phyloP scores from a whole-genome alignment of 1,140 invertebrate genomes.

The Calliphora vicina region DNA sequence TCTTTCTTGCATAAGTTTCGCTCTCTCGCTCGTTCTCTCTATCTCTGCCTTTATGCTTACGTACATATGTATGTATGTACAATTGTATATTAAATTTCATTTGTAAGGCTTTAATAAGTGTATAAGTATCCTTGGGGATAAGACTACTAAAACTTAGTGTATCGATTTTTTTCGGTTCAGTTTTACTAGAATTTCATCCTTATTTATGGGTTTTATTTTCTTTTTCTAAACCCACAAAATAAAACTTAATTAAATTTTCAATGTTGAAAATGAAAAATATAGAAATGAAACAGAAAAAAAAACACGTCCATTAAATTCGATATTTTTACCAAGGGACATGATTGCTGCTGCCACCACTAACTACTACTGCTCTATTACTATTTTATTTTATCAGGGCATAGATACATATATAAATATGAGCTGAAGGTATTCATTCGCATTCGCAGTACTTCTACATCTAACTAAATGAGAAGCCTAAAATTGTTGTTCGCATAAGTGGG shows the following conservation, averaged over 20 bases:
- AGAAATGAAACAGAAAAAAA: not conserved
- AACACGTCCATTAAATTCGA: not conserved
- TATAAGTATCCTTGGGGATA: not conserved
- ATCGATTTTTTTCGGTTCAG: not conserved
- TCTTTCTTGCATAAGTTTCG: not conserved
- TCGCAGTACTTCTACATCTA: not conserved
- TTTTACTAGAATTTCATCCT: not conserved
- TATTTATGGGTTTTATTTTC: not conserved
- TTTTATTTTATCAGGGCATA: not conserved
- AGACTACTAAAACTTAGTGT: not conserved
- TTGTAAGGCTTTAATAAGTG: slow-evolving; percentile 2
- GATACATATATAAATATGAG: not conserved
- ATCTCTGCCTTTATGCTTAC: not conserved
- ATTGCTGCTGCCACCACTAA: not conserved
- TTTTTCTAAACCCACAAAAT: slow-evolving; percentile 5
- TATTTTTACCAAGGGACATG: slow-evolving; percentile 12
- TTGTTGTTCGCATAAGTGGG: not conserved
- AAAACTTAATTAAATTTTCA: slow-evolving; percentile 14
- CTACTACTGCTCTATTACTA: not conserved
- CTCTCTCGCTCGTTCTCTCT: not conserved
- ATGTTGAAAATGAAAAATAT: not conserved
- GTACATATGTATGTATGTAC: not conserved
- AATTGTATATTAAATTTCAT: not conserved
- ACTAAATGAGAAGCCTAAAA: not conserved
- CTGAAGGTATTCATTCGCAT: not conserved